Evolutionary conservation across 2,113 vertebrate species (phyloP).

Genomic region (Aythya baeri): DNA sequence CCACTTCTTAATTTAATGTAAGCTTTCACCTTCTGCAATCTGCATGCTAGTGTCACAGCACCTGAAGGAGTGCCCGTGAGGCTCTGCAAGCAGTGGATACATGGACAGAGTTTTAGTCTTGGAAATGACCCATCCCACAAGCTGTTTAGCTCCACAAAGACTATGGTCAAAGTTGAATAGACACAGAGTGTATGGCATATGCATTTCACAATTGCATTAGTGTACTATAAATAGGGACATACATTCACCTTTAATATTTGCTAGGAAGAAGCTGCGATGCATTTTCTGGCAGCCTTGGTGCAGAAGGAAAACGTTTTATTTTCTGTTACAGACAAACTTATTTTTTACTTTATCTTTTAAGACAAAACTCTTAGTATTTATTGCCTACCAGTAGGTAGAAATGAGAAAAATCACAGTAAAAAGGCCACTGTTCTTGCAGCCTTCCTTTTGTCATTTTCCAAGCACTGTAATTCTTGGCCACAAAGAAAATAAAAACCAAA

Average conservation of each 20-base stretch:
- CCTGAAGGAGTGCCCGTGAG: fast-evolving
- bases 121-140: background rate
- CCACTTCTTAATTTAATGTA: background rate
- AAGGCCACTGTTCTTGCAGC: background rate
- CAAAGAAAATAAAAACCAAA: background rate
- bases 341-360: background rate
- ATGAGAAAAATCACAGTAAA: background rate
- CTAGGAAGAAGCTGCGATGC: slow-evolving; percentile 1
- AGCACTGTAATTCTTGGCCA: background rate
- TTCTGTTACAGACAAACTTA: background rate
- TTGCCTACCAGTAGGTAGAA: background rate
- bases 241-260: background rate
- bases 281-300: slow-evolving; percentile 7
- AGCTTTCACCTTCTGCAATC: background rate
- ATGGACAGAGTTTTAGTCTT: background rate
- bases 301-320: background rate
- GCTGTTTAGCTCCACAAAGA: background rate
- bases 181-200: background rate
- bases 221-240: slow-evolving; percentile 25
- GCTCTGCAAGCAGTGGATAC: background rate
- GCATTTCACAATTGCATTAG: background rate
- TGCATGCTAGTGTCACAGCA: fast-evolving
- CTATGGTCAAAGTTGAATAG: background rate
- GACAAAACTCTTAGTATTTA: background rate
- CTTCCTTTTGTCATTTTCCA: background rate